phyloP scores from a whole-genome alignment of 23 tunicate species.

The Trididemnum miniatum region DNA sequence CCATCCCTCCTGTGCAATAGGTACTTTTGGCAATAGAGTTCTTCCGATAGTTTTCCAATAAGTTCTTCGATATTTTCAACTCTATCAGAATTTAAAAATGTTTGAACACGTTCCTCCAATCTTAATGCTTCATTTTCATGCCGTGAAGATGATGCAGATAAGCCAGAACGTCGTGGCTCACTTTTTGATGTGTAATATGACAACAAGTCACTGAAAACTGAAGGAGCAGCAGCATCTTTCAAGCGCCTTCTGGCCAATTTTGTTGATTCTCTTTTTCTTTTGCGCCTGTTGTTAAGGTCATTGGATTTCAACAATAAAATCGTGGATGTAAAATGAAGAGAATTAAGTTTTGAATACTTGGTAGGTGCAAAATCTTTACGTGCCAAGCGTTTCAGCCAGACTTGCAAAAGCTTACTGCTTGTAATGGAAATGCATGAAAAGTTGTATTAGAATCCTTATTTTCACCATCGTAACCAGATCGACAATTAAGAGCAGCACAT shows the following conservation, averaged over 20 bases:
- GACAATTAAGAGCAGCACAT: too few species aligned
- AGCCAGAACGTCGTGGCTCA: neutral
- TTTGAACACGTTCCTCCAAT: neutral
- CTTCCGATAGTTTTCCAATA: slow-evolving; percentile 14
- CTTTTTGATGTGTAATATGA: neutral
- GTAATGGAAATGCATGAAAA: slow-evolving; percentile 2
- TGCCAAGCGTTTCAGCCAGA: slow-evolving; percentile 12
- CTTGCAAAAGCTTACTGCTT: neutral
- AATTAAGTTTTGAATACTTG: too few species aligned
- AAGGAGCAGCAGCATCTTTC: slow-evolving; percentile 7
- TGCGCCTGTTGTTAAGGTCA: slow-evolving; percentile 5
- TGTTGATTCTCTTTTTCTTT: slow-evolving; percentile 28
- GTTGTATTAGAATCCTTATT: slow-evolving; percentile 2
- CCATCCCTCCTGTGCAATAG: neutral
- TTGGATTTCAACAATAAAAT: too few species aligned
- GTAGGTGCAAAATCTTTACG: too few species aligned
- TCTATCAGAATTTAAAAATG: slow-evolving; percentile 17
- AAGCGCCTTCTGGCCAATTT: slow-evolving; percentile 7
- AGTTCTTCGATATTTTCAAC: neutral
- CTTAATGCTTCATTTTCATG: slow-evolving; percentile 21
- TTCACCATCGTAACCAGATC: slow-evolving; percentile 12
- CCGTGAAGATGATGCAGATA: slow-evolving; percentile 8
- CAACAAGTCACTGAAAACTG: slow-evolving; percentile 6
- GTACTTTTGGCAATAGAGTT: slow-evolving; percentile 15
- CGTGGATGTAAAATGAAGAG: too few species aligned